These are phyloP conservation scores for Blennius ocellaris DNA, from an alignment of 2,113 vertebrate genomes.

Conservation along the genomic window DNA sequence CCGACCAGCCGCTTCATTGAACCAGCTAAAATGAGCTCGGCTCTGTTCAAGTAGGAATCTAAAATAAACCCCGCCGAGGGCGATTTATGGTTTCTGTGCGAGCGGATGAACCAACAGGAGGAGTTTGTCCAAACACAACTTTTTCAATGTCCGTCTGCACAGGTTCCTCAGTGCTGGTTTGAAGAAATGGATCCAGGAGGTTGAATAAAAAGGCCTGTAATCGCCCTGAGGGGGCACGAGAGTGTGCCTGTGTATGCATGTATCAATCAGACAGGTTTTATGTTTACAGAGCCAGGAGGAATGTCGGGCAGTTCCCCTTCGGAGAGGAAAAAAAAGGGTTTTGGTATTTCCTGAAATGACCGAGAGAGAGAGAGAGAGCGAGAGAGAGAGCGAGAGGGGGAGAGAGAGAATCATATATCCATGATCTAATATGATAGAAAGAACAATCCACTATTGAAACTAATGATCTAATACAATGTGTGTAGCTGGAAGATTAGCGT, in stretches of 20 bases:
- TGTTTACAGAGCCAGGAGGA: slow-evolving; percentile 72
- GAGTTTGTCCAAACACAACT: slow-evolving; percentile 21
- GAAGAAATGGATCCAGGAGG: slow-evolving; percentile 28
- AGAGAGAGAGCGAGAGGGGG: neutral
- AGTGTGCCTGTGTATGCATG: slow-evolving; percentile 8
- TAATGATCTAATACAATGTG: too few relatives aligned
- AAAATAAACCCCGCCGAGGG: slow-evolving; percentile 32
- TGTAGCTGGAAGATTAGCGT: too few relatives aligned
- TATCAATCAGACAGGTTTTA: slow-evolving; percentile 49
- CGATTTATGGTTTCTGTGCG: slow-evolving; percentile 35
- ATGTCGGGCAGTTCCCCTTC: slow-evolving; percentile 74
- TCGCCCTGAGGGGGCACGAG: neutral
- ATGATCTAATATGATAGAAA: too few relatives aligned
- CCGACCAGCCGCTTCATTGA: neutral
- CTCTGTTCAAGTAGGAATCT: slow-evolving; percentile 9
- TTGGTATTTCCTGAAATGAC: slow-evolving; percentile 81
- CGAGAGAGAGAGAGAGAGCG: slow-evolving; percentile 14
- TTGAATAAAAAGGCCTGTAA: neutral
- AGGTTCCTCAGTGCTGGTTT: slow-evolving; percentile 24
- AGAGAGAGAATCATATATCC: too few relatives aligned
- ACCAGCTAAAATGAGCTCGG: slow-evolving; percentile 27
- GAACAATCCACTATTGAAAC: too few relatives aligned
- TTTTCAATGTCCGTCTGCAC: neutral
- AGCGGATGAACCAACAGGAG: slow-evolving; percentile 8
- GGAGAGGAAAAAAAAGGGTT: slow-evolving; percentile 41